phyloP scores from a whole-genome alignment of 2,797 vertebrate species.

The Sebastes dallii region DNA sequence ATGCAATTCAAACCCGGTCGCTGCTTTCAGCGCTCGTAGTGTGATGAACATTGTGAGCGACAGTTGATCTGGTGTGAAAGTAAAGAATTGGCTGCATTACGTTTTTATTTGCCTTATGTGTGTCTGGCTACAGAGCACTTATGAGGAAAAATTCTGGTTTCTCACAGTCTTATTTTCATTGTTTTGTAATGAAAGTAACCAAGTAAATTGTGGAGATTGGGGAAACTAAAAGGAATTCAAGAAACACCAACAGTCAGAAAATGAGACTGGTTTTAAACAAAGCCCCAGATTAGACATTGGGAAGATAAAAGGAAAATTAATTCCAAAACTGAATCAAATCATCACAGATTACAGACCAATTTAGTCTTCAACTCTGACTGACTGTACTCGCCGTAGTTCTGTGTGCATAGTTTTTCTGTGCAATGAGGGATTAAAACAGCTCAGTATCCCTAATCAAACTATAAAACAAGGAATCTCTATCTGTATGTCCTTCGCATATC shows the following conservation, averaged over 20 bases:
- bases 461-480: not conserved
- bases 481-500: not conserved
- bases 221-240: no score
- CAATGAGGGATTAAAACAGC: not conserved
- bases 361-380: not conserved
- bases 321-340: not conserved
- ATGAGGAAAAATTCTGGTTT: not conserved
- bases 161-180: not conserved
- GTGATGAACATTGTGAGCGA: not conserved
- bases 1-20: not conserved
- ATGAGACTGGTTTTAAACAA: not conserved
- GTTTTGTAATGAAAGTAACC: not conserved
- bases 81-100: not conserved
- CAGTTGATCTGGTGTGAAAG: not conserved
- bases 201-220: not conserved
- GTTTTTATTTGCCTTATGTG: not conserved
- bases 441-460: accelerated
- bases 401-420: not conserved
- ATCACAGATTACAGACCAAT: not conserved
- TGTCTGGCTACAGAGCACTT: not conserved
- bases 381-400: no score
- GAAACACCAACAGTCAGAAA: not conserved
- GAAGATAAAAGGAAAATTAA: not conserved
- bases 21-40: not conserved
- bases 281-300: not conserved